phyloP scores from a whole-genome alignment of 2,888 invertebrate species.

The Bellardia bayeri region DNA sequence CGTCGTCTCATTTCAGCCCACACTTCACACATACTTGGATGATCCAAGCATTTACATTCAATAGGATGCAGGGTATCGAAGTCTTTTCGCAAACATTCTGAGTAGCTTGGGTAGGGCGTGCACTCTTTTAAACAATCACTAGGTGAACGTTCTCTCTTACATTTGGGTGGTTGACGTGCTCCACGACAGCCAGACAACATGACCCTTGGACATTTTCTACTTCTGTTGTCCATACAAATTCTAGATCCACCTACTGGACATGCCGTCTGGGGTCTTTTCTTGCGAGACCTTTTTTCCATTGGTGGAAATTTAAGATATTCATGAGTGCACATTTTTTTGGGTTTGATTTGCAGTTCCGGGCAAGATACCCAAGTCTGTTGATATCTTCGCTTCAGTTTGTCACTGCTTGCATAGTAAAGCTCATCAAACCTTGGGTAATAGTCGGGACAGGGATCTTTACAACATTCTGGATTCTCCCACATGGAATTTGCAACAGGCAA shows the following conservation, averaged over 20 bases:
- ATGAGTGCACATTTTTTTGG: constrained; percentile 77
- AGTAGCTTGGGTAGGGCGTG: constrained; percentile 76
- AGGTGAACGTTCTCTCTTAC: constrained; percentile 62
- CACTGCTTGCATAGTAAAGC: constrained; percentile 79
- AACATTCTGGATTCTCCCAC: constrained; percentile 78
- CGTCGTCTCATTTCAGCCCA: constrained; percentile 71
- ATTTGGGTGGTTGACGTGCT: constrained; percentile 71
- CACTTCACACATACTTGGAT: constrained; percentile 76
- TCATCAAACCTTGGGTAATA: constrained; percentile 79
- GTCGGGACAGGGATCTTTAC: constrained; percentile 73
- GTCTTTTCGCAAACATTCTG: constrained; percentile 73
- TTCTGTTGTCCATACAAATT: constrained; percentile 67
- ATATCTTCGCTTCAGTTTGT: constrained; percentile 79
- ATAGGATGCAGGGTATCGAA: constrained; percentile 48
- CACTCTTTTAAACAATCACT: constrained; percentile 70
- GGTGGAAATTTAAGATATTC: constrained; percentile 73
- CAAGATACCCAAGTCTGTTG: constrained; percentile 82
- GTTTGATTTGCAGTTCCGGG: constrained; percentile 76
- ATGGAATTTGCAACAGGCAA: constrained; percentile 73
- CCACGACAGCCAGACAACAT: constrained; percentile 67
- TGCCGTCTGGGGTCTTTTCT: constrained; percentile 52
- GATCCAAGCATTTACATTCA: constrained; percentile 76
- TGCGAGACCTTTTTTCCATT: constrained; percentile 42
- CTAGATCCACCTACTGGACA: constrained; percentile 47
- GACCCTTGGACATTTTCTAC: constrained; percentile 72